Percentiles rank a stretch among this genome's conserved stretches.
phyloP scores from a whole-genome alignment of 1,140 invertebrate species.

The Meloidogyne exigua region DNA sequence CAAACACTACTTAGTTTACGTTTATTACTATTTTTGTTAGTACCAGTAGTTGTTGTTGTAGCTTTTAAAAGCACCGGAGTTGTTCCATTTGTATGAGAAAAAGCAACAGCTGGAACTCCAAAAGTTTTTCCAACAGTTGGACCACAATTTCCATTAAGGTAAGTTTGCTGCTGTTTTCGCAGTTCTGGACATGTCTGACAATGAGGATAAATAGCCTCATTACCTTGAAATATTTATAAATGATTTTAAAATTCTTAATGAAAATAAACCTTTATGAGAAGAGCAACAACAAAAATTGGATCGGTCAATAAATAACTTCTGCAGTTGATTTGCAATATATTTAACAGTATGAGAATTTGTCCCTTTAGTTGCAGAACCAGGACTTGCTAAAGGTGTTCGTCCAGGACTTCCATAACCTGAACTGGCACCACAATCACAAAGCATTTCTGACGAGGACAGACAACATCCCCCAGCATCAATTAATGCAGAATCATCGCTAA shows the following conservation, averaged over 20 bases:
- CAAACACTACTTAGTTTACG: slow-evolving; percentile 7
- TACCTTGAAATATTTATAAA: slow-evolving; percentile 3
- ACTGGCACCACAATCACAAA: slow-evolving; percentile 44
- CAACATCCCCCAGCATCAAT: slow-evolving; percentile 16
- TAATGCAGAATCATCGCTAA: slow-evolving; percentile 25
- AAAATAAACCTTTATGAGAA: neutral
- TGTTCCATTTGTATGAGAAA: neutral
- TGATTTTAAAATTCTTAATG: neutral
- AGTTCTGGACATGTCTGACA: neutral
- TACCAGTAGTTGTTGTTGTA: slow-evolving; percentile 24
- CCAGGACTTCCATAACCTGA: slow-evolving; percentile 44
- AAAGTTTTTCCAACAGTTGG: neutral
- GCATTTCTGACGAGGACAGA: neutral
- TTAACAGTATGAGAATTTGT: slow-evolving; percentile 7
- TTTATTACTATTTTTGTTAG: slow-evolving; percentile 28
- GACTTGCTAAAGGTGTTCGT: slow-evolving; percentile 27
- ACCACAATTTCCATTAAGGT: slow-evolving; percentile 3
- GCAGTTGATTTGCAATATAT: slow-evolving; percentile 31
- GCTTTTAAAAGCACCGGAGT: slow-evolving; percentile 10
- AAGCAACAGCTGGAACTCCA: neutral
- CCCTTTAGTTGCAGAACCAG: slow-evolving; percentile 23
- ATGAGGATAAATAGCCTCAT: neutral
- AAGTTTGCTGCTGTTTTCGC: neutral
- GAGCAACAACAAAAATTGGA: slow-evolving; percentile 26
- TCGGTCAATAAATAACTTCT: slow-evolving; percentile 37